Conservation (phyloP, 1,140 invertebrate species). For the Dinothrombium tinctorium region DNA sequence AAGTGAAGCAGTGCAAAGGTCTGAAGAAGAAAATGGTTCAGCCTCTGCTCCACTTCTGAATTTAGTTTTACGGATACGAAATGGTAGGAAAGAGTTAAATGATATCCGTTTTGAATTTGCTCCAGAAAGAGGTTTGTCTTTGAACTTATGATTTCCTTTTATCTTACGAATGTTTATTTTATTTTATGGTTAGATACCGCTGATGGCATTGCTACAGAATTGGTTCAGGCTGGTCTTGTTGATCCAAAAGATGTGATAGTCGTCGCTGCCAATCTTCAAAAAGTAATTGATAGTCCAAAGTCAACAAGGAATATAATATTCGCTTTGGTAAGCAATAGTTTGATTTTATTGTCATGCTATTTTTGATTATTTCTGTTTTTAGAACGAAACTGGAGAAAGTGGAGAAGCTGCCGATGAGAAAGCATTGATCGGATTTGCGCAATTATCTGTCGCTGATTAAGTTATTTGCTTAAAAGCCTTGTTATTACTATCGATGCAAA, state of each 20-base stretch:
- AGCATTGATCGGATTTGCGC: slow-evolving; percentile 80
- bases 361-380: background rate
- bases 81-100: slow-evolving; percentile 70
- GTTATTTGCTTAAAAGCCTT: no score
- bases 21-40: slow-evolving; percentile 5
- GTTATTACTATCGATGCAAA: no score
- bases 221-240: slow-evolving; percentile 79
- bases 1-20: background rate
- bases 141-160: slow-evolving; percentile 1
- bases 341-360: background rate
- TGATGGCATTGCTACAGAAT: slow-evolving; percentile 75
- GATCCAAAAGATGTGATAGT: slow-evolving; percentile 68
- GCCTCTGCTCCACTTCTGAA: slow-evolving; percentile 28
- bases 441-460: slow-evolving; percentile 31
- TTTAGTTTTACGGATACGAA: slow-evolving; percentile 58
- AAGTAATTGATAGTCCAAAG: slow-evolving; percentile 43
- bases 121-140: slow-evolving; percentile 35
- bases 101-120: slow-evolving; percentile 93
- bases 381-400: slow-evolving; percentile 27
- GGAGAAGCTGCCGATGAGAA: slow-evolving; percentile 78
- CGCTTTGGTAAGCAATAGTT: slow-evolving; percentile 42
- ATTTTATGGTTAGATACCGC: slow-evolving; percentile 40
- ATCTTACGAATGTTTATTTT: slow-evolving; percentile 2
- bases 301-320: slow-evolving; percentile 52
- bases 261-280: slow-evolving; percentile 73